Percentiles rank a stretch among this genome's conserved stretches.
Conservation (phyloP, 2,797 vertebrate species). For the Myotis daubentonii region DNA sequence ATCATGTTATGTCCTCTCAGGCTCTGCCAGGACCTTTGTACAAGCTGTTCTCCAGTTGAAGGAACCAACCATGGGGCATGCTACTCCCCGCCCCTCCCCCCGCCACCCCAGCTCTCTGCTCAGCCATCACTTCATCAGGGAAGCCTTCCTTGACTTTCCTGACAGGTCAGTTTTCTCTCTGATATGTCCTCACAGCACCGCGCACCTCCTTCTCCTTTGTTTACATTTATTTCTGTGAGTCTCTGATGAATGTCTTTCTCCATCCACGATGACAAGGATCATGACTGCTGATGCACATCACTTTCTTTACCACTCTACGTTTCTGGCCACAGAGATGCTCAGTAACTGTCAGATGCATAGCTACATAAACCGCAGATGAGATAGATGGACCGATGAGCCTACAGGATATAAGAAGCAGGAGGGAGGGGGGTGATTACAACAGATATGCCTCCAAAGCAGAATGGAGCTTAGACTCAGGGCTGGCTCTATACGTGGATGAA, state of each 20-base stretch:
- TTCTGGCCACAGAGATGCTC: constrained; percentile 24
- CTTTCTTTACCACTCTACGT: neutral
- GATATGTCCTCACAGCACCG: neutral
- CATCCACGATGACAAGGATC: neutral
- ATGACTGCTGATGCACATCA: neutral
- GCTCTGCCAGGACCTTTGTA: constrained; percentile 7
- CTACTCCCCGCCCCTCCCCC: neutral
- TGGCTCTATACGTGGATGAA: neutral
- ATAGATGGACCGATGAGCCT: neutral
- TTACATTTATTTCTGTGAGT: constrained; percentile 19
- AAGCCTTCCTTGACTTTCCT: neutral
- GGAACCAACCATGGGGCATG: neutral
- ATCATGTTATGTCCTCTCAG: neutral
- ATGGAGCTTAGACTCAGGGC: neutral
- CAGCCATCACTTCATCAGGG: neutral
- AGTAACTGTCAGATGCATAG: neutral
- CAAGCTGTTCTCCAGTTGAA: neutral
- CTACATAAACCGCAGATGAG: neutral
- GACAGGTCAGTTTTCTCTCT: neutral
- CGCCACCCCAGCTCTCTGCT: neutral
- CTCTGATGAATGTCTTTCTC: constrained; percentile 14
- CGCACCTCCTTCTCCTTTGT: neutral
- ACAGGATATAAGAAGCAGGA: neutral
- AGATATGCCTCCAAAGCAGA: neutral
- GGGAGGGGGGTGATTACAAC: neutral